phyloP scores from a whole-genome alignment of 2,797 vertebrate genomes.

The Garrulus glandarius region DNA sequence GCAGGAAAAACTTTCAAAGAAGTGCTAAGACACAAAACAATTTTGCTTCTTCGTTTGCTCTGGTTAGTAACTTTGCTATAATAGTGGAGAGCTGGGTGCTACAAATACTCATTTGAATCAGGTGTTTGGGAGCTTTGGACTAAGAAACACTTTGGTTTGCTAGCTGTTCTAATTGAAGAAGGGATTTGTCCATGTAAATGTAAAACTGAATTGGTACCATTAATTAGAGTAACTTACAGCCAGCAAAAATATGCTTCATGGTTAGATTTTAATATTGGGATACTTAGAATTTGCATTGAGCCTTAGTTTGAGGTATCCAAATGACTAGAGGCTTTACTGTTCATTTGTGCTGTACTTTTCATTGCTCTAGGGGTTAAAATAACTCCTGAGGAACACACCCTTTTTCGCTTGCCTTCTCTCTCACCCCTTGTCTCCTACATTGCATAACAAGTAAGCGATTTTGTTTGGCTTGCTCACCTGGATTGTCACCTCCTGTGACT shows the following conservation, averaged over 20 bases:
- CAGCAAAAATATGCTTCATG: background rate
- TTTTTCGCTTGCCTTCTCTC: background rate
- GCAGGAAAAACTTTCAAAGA: background rate
- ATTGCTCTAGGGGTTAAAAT: constrained; percentile 50
- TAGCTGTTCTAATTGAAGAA: background rate
- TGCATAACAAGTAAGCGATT: background rate
- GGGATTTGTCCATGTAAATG: background rate
- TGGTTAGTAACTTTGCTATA: background rate
- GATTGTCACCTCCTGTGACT: background rate
- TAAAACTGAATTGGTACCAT: background rate
- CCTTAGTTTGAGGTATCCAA: background rate
- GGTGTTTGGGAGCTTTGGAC: background rate
- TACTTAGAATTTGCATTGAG: background rate
- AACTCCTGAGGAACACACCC: background rate
- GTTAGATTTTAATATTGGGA: background rate
- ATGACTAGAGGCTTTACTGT: background rate
- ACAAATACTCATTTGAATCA: background rate
- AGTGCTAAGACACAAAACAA: background rate
- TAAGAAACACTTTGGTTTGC: background rate
- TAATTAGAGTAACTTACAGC: background rate
- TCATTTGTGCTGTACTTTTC: background rate
- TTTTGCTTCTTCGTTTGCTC: background rate
- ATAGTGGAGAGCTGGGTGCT: background rate
- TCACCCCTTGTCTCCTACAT: background rate
- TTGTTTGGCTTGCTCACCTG: background rate